phyloP scores from a whole-genome alignment of 1,140 invertebrate species.

The Lordiphosa clarofinis region DNA sequence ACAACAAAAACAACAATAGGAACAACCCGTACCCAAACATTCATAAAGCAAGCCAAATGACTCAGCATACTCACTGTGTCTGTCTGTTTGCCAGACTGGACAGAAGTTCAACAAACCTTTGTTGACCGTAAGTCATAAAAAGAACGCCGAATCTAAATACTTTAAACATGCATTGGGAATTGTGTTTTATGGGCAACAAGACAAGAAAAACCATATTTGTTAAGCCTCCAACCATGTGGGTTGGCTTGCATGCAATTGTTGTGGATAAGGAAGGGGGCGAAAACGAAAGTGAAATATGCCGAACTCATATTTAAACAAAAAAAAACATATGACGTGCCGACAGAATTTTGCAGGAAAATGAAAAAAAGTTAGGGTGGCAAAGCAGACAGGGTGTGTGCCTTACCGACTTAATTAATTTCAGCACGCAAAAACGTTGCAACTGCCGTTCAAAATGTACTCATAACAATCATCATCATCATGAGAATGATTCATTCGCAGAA shows the following conservation, averaged over 20 bases:
- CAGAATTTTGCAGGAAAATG: slow-evolving; percentile 18
- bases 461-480: too few species aligned
- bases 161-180: slow-evolving; percentile 63
- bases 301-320: slow-evolving; percentile 48
- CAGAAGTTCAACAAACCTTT: slow-evolving; percentile 58
- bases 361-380: neutral
- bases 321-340: slow-evolving; percentile 56
- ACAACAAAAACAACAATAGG: slow-evolving; percentile 7
- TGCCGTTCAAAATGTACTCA: slow-evolving; percentile 63
- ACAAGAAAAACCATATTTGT: slow-evolving; percentile 44
- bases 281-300: slow-evolving; percentile 46
- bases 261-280: slow-evolving; percentile 3
- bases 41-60: slow-evolving; percentile 36
- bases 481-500: slow-evolving; percentile 68
- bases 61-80: slow-evolving; percentile 50
- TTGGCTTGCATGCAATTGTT: slow-evolving; percentile 19
- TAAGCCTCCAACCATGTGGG: slow-evolving; percentile 29
- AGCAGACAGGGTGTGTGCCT: too few species aligned
- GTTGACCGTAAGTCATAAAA: slow-evolving; percentile 52
- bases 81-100: slow-evolving; percentile 9
- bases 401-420: slow-evolving; percentile 68
- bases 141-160: slow-evolving; percentile 45
- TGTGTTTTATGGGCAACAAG: slow-evolving; percentile 55
- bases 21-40: too few species aligned
- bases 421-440: slow-evolving; percentile 69